A percentile compares a stretch with the other conserved stretches of the same genome.
phyloP scores from a whole-genome alignment of 2,888 invertebrate species.

The Diogma glabrata region DNA sequence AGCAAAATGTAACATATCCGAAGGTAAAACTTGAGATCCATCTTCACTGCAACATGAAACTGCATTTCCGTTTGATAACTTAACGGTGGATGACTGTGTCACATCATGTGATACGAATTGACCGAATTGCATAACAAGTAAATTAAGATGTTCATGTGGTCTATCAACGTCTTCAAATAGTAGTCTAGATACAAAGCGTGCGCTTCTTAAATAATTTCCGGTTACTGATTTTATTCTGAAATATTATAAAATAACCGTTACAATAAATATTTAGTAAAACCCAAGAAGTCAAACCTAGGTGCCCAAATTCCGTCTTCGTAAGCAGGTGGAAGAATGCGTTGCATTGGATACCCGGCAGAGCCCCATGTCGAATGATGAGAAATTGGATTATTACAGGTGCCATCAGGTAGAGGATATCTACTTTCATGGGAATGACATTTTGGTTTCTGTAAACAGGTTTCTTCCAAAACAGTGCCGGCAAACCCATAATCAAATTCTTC shows the following conservation, averaged over 20 bases:
- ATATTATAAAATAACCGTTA: not conserved
- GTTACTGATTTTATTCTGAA: slow-evolving; percentile 31
- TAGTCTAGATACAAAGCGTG: slow-evolving; percentile 48
- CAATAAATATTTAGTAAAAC: too few species aligned
- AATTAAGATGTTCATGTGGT: slow-evolving; percentile 48
- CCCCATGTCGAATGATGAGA: slow-evolving; percentile 47
- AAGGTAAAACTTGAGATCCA: slow-evolving; percentile 41
- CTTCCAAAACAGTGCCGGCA: slow-evolving; percentile 25
- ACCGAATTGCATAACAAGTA: slow-evolving; percentile 68
- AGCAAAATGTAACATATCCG: slow-evolving; percentile 47
- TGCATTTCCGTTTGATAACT: slow-evolving; percentile 56
- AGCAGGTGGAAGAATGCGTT: slow-evolving; percentile 53
- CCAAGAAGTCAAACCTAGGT: slow-evolving; percentile 19
- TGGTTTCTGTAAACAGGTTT: slow-evolving; percentile 32
- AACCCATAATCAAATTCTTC: slow-evolving; percentile 33
- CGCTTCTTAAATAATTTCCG: slow-evolving; percentile 31
- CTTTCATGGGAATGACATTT: slow-evolving; percentile 35
- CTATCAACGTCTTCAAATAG: slow-evolving; percentile 47
- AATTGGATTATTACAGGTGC: slow-evolving; percentile 68
- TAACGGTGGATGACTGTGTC: slow-evolving; percentile 56
- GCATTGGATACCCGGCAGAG: slow-evolving; percentile 48
- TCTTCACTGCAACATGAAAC: slow-evolving; percentile 60
- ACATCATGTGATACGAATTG: slow-evolving; percentile 70
- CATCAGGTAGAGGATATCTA: slow-evolving; percentile 61
- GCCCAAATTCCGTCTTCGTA: slow-evolving; percentile 49